A percentile compares a stretch with the other conserved stretches of the same genome.
Conservation (phyloP, 1,140 invertebrate species). For the Dysdera silvatica region DNA sequence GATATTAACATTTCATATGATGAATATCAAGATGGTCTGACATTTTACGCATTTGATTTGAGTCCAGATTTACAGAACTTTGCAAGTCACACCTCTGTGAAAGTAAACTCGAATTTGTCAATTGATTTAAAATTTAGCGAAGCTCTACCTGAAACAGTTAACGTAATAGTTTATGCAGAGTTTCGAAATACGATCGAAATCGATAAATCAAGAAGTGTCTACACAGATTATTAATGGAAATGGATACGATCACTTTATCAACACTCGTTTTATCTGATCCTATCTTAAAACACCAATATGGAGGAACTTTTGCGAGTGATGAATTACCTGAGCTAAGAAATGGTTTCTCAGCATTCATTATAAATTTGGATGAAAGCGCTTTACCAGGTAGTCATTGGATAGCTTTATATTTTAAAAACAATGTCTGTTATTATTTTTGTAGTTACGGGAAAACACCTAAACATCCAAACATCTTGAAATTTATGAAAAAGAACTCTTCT, state of each 20-base stretch:
- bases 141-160: not conserved
- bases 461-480: too few species aligned
- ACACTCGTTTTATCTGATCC: not conserved
- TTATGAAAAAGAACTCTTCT: too few species aligned
- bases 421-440: not conserved
- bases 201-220: not conserved
- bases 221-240: not conserved
- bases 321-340: not conserved
- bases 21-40: slow-evolving; percentile 2
- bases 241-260: slow-evolving; percentile 1
- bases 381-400: slow-evolving; percentile 5
- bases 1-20: slow-evolving; percentile 2
- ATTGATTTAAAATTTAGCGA: slow-evolving; percentile 1
- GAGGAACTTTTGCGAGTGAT: not conserved
- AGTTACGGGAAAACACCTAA: too few species aligned
- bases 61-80: not conserved
- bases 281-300: not conserved
- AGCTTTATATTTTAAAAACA: not conserved
- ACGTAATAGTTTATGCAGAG: slow-evolving; percentile 1
- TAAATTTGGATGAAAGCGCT: slow-evolving; percentile 1
- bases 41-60: not conserved
- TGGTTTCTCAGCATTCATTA: not conserved
- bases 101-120: not conserved
- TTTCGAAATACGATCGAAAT: slow-evolving; percentile 2
- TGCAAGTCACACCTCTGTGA: not conserved